A percentile compares a stretch with the other conserved stretches of the same genome.
Conservation (phyloP, 2,113 vertebrate species). For the Muntiacus muntjak region DNA sequence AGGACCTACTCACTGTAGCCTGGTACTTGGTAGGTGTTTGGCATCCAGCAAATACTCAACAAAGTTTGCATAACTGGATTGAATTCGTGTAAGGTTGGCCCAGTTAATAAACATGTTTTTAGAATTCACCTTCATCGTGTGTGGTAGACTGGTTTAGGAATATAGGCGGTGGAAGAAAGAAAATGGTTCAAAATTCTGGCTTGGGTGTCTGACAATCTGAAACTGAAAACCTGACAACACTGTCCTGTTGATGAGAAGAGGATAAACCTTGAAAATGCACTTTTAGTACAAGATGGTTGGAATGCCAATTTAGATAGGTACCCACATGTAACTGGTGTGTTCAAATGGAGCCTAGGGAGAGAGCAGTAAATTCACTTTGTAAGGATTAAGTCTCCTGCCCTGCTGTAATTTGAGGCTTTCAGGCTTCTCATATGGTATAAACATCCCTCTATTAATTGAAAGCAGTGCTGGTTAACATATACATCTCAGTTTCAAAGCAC, state of each 20-base stretch:
- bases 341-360: not conserved
- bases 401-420: not conserved
- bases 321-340: not conserved
- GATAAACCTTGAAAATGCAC: not conserved
- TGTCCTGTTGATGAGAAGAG: not conserved
- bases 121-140: not conserved
- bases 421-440: conserved; percentile 1
- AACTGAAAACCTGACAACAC: not conserved
- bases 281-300: not conserved
- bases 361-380: not conserved
- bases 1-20: not conserved
- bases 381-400: not conserved
- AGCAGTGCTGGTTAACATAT: conserved; percentile 39
- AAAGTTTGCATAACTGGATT: not conserved
- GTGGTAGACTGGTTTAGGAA: not conserved
- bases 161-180: not conserved
- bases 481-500: conserved; percentile 48
- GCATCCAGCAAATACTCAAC: not conserved
- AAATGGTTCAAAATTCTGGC: not conserved
- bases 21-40: not conserved
- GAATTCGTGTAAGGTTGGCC: not conserved
- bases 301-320: not conserved
- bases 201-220: not conserved
- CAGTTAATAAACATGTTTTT: not conserved
- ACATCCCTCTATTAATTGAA: conserved; percentile 46